Evolutionary conservation across 2,797 vertebrate genomes (phyloP).

Genomic region (Petrocephalus sullivani): DNA sequence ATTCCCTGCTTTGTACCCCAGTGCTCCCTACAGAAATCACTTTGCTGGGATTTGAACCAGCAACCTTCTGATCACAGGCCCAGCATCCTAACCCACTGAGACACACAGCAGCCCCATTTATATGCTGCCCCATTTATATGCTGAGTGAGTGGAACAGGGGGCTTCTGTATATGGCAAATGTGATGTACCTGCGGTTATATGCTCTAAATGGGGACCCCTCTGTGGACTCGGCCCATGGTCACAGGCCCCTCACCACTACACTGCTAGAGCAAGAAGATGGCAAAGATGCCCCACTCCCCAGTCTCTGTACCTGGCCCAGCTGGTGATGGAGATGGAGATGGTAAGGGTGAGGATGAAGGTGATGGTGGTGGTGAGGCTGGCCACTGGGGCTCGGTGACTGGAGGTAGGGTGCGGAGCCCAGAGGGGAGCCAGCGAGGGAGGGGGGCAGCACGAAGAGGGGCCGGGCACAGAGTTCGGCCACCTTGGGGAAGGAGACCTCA

Average conservation of each 20-base stretch:
- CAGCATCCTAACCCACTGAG: not conserved
- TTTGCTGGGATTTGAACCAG: not conserved
- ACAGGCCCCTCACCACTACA: not conserved
- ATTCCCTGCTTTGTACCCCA: not conserved
- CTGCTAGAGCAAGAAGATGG: not conserved
- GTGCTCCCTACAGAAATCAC: not conserved
- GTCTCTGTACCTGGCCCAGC: conserved; percentile 53
- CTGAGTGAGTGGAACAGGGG: too few relatives aligned
- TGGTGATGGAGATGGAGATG: conserved; percentile 62
- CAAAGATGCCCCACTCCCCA: not conserved
- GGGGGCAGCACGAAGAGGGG: conserved; percentile 65
- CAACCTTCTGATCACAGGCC: not conserved
- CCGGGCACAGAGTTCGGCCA: conserved; percentile 61
- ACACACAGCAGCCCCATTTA: not conserved
- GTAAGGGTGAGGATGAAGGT: conserved; percentile 57
- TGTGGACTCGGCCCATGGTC: not conserved
- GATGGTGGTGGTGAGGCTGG: conserved; percentile 59
- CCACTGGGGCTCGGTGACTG: conserved; percentile 58
- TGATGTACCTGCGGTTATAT: not conserved
- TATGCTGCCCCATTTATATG: not conserved
- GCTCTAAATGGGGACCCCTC: not conserved
- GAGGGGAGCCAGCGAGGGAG: conserved; percentile 57
- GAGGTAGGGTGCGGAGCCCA: conserved; percentile 61
- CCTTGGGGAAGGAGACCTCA: conserved; percentile 62
- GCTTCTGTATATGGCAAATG: too few relatives aligned